Evolutionary conservation across 2,113 vertebrate species (phyloP).

Genomic region (Butorides virescens): DNA sequence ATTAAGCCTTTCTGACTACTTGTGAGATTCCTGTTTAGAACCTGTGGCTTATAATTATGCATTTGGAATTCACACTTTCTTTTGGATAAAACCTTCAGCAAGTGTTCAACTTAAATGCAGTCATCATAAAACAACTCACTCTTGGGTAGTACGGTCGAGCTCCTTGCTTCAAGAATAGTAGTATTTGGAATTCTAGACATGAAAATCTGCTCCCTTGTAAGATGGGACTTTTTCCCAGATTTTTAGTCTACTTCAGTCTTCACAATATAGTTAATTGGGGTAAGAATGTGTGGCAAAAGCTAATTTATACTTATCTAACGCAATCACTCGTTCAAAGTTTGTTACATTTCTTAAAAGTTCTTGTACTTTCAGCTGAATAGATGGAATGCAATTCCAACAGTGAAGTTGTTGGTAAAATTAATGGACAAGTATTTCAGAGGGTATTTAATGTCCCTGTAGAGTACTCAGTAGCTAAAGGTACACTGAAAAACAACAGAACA

Average conservation of each 20-base stretch:
- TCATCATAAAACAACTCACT: neutral
- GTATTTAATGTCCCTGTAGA: neutral
- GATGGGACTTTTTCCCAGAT: neutral
- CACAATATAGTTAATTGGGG: neutral
- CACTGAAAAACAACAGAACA: neutral
- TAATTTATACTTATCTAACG: neutral
- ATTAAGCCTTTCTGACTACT: neutral
- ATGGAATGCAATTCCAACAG: neutral
- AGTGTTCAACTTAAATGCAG: neutral
- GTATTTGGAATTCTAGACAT: neutral
- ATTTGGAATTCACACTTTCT: neutral
- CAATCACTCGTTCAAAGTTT: neutral
- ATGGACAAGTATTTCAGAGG: neutral
- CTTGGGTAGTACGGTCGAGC: fast-evolving
- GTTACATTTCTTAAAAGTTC: neutral
- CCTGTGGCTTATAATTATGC: neutral
- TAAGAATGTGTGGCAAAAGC: neutral
- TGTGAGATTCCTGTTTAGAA: neutral
- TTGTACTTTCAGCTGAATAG: neutral
- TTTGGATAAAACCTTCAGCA: neutral
- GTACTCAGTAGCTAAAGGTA: neutral
- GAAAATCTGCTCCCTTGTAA: neutral
- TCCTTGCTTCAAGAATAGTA: neutral
- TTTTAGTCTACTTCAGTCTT: neutral
- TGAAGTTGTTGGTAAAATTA: neutral